Conservation (phyloP, 1,140 invertebrate species). For the Drosophila obscura region DNA sequence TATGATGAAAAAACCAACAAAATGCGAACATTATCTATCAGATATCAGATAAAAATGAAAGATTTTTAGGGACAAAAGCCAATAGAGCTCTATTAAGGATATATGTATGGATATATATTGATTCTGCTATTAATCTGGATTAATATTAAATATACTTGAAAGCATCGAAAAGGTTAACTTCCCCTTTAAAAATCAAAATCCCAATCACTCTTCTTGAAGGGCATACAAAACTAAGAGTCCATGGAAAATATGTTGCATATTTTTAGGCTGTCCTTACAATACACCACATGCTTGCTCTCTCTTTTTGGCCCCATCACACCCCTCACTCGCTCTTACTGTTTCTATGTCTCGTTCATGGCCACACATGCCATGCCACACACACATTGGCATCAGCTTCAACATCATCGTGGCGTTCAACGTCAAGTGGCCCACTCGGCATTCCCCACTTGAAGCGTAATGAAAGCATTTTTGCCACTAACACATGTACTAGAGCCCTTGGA, state of each 20-base stretch:
- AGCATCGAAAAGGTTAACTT: not conserved
- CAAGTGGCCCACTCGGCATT: slow-evolving; percentile 76
- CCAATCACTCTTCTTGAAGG: too few relatives aligned
- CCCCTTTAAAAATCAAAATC: too few relatives aligned
- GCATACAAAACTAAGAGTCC: not conserved
- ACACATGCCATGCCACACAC: slow-evolving; percentile 21
- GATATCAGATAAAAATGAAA: too few relatives aligned
- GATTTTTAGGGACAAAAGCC: too few relatives aligned
- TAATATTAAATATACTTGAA: too few relatives aligned
- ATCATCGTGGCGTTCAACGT: slow-evolving; percentile 46
- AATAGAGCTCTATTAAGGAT: too few relatives aligned
- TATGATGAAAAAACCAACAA: too few relatives aligned
- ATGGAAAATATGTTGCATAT: slow-evolving; percentile 58
- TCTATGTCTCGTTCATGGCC: slow-evolving; percentile 55
- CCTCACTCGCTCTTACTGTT: not conserved
- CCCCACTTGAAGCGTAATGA: slow-evolving; percentile 77
- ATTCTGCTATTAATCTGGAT: too few relatives aligned
- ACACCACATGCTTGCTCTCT: not conserved
- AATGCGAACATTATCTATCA: too few relatives aligned
- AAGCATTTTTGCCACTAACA: slow-evolving; percentile 75
- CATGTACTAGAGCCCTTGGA: slow-evolving; percentile 31
- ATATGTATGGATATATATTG: too few relatives aligned
- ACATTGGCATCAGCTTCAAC: slow-evolving; percentile 47
- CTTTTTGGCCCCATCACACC: not conserved
- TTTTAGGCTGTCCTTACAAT: slow-evolving; percentile 53